phyloP scores from a whole-genome alignment of 2,797 vertebrate species.

The Nothura maculosa region DNA sequence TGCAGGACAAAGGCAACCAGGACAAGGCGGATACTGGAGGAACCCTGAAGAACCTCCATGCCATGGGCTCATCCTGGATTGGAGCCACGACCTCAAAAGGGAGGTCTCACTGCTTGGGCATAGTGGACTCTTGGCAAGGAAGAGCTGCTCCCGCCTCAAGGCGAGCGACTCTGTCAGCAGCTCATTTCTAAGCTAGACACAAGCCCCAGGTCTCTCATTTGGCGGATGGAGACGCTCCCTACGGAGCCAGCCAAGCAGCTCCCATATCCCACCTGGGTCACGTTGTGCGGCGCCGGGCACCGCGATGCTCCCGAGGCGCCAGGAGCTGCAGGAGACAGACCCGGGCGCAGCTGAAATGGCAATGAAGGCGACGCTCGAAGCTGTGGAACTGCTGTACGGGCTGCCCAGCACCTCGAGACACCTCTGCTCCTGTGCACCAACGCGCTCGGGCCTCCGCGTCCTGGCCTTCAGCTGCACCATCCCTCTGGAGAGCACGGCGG shows the following conservation, averaged over 20 bases:
- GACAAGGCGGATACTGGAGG: not conserved
- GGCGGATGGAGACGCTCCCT: no score
- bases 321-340: not conserved
- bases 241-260: not conserved
- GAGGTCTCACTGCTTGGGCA: not conserved
- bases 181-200: not conserved
- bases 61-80: not conserved
- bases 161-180: not conserved
- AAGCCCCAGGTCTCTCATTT: not conserved
- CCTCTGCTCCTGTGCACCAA: not conserved
- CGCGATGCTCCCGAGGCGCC: not conserved
- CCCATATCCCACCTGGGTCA: not conserved
- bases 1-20: not conserved
- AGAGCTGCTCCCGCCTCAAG: not conserved
- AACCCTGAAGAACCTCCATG: not conserved
- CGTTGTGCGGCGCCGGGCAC: no score
- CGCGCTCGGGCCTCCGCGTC: not conserved
- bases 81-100: not conserved
- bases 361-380: no score
- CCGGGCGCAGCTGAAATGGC: no score
- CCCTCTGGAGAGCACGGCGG: not conserved
- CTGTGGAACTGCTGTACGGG: no score
- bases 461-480: no score
- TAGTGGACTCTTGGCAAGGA: not conserved
- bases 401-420: not conserved